A percentile compares a stretch with the other conserved stretches of the same genome.
phyloP scores from a whole-genome alignment of 2,888 invertebrate species.

The Nematopogon swammerdamellus region DNA sequence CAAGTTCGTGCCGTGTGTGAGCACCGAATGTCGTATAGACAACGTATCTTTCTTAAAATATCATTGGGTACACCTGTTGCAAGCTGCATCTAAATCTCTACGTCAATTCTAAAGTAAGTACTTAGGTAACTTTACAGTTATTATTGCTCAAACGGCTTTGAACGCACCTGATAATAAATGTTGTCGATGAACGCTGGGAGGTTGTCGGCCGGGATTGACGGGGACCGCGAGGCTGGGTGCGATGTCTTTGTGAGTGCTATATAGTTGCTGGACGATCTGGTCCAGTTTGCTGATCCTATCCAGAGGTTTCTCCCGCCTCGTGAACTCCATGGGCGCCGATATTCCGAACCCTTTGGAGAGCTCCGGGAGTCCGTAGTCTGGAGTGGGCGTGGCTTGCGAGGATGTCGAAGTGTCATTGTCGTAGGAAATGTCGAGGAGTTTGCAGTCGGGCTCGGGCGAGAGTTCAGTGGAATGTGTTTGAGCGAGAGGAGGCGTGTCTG shows the following conservation, averaged over 20 bases:
- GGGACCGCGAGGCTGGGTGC: conserved; percentile 19
- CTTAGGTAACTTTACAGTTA: too few species aligned
- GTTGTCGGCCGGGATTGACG: conserved; percentile 3
- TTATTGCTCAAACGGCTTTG: too few species aligned
- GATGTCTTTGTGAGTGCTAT: conserved; percentile 41
- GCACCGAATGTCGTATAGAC: too few species aligned
- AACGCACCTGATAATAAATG: too few species aligned
- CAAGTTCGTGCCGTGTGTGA: too few species aligned
- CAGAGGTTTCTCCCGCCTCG: conserved; percentile 23
- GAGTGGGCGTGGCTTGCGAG: not conserved
- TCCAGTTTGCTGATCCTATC: conserved; percentile 45
- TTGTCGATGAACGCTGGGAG: too few species aligned
- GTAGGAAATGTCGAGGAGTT: not conserved
- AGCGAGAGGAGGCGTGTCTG: not conserved
- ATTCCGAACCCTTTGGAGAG: not conserved
- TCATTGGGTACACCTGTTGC: too few species aligned
- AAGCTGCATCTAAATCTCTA: too few species aligned
- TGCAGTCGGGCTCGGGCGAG: not conserved
- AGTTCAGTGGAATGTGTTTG: too few species aligned
- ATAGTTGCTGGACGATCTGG: conserved; percentile 45
- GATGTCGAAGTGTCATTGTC: not conserved
- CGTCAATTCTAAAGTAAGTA: too few species aligned
- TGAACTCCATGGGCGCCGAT: conserved; percentile 15
- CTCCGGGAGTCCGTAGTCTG: not conserved
- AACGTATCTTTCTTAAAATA: too few species aligned